Evolutionary conservation across 2,113 vertebrate species (phyloP).

Genomic region (Scartelaos histophorus): DNA sequence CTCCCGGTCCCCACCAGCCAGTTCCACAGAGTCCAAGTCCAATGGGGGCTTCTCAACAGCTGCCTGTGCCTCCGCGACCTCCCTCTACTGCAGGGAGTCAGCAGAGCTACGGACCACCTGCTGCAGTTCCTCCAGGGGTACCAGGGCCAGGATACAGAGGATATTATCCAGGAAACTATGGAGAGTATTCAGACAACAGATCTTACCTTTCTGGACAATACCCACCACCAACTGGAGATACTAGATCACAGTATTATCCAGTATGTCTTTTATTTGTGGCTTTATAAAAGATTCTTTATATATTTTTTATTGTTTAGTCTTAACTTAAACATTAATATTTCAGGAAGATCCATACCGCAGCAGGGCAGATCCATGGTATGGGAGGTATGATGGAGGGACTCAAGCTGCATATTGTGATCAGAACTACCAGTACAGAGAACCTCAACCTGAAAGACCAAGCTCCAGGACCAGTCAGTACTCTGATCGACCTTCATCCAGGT

Average conservation of each 20-base stretch:
- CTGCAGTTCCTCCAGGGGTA: conserved; percentile 49
- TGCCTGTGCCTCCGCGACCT: conserved; percentile 78
- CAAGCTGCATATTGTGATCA: conserved; percentile 73
- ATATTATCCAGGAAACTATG: conserved; percentile 78
- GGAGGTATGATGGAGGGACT: conserved; percentile 75
- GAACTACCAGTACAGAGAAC: conserved; percentile 80
- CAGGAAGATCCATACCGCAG: conserved; percentile 81
- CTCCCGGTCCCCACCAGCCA: conserved; percentile 53
- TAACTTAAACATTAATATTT: background rate
- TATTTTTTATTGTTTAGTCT: background rate
- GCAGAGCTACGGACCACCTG: conserved; percentile 71
- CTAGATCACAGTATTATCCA: conserved; percentile 86
- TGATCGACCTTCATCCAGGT: conserved; percentile 89
- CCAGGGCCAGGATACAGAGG: conserved; percentile 64
- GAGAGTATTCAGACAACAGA: conserved; percentile 78
- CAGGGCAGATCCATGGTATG: conserved; percentile 81
- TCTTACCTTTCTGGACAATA: conserved; percentile 77
- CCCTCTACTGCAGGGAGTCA: conserved; percentile 76
- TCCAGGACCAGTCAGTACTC: conserved; percentile 93
- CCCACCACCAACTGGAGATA: conserved; percentile 75
- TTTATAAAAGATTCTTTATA: background rate
- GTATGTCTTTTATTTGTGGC: conserved; percentile 60
- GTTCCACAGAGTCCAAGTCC: conserved; percentile 38
- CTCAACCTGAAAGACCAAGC: conserved; percentile 82
- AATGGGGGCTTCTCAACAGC: conserved; percentile 47